Percentiles rank a stretch among this genome's conserved stretches.
phyloP scores from a whole-genome alignment of 1,140 invertebrate species.

The Brachionus rubens region DNA sequence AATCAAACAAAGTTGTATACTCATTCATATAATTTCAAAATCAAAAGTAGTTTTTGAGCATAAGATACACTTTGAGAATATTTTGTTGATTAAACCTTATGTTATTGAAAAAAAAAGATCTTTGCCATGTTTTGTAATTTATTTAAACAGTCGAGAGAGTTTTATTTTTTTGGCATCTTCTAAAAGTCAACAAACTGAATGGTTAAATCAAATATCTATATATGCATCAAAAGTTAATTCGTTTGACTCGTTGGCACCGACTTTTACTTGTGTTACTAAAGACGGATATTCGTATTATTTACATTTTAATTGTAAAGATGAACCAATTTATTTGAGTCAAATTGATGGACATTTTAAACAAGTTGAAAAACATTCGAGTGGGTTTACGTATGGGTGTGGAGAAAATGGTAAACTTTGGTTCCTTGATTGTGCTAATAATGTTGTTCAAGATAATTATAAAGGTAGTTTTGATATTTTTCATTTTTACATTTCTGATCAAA shows the following conservation, averaged over 20 bases:
- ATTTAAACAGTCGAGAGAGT: neutral
- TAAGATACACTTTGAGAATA: slow-evolving; percentile 1
- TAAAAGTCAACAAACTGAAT: neutral
- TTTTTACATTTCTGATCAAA: too few species aligned
- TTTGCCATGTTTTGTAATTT: neutral
- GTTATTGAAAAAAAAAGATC: neutral
- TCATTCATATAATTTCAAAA: neutral
- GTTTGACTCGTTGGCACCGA: neutral
- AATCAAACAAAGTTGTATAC: neutral
- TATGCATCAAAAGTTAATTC: slow-evolving; percentile 5
- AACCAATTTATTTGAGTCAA: slow-evolving; percentile 25
- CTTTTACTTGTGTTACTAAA: neutral
- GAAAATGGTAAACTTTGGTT: slow-evolving; percentile 44
- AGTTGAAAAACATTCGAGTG: slow-evolving; percentile 38
- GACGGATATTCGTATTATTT: slow-evolving; percentile 28
- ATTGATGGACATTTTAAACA: slow-evolving; percentile 45
- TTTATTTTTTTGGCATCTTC: slow-evolving; percentile 21
- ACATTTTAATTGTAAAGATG: neutral
- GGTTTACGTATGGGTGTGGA: slow-evolving; percentile 16
- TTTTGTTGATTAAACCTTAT: neutral
- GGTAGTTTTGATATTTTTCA: too few species aligned
- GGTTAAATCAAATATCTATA: slow-evolving; percentile 30
- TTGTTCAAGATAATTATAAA: slow-evolving; percentile 11
- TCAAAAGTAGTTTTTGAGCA: neutral
- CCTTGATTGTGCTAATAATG: neutral